phyloP scores from a whole-genome alignment of 2,888 invertebrate genomes.

The Agriotes lineatus region DNA sequence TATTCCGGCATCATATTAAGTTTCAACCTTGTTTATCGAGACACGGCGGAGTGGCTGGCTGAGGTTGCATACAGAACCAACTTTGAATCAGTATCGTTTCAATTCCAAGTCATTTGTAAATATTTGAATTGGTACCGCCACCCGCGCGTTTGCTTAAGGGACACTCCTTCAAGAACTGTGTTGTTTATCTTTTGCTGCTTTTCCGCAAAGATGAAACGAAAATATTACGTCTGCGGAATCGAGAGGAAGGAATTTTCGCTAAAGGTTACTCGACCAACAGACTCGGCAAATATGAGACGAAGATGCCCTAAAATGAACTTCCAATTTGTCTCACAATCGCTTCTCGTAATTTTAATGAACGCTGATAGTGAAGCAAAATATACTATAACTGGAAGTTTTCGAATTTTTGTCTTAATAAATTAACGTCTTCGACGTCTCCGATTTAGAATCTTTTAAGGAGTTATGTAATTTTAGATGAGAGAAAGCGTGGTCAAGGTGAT shows the following conservation, averaged over 20 bases:
- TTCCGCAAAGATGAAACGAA: slow-evolving; percentile 16
- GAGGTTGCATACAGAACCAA: neutral
- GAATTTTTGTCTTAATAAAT: slow-evolving; percentile 18
- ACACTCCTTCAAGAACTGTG: slow-evolving; percentile 9
- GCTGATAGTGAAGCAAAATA: too few species aligned
- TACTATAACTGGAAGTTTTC: too few species aligned
- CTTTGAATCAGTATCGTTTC: slow-evolving; percentile 18
- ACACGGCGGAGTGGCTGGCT: neutral
- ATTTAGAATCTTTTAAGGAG: slow-evolving; percentile 16
- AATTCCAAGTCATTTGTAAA: slow-evolving; percentile 1
- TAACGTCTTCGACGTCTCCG: neutral
- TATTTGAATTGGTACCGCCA: slow-evolving; percentile 20
- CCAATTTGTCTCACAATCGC: neutral
- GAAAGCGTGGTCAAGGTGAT: slow-evolving; percentile 12
- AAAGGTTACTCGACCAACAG: slow-evolving; percentile 6
- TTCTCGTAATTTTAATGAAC: too few species aligned
- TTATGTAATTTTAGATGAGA: slow-evolving; percentile 12
- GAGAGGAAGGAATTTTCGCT: slow-evolving; percentile 1
- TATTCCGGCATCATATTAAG: too few species aligned
- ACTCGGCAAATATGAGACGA: slow-evolving; percentile 4
- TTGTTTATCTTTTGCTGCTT: slow-evolving; percentile 21
- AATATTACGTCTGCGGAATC: slow-evolving; percentile 15
- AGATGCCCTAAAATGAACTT: neutral
- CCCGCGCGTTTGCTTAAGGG: slow-evolving; percentile 9
- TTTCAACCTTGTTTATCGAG: neutral